Evolutionary conservation across 2,113 vertebrate genomes (phyloP).

Genomic region (Ptilorrhoa leucosticta): DNA sequence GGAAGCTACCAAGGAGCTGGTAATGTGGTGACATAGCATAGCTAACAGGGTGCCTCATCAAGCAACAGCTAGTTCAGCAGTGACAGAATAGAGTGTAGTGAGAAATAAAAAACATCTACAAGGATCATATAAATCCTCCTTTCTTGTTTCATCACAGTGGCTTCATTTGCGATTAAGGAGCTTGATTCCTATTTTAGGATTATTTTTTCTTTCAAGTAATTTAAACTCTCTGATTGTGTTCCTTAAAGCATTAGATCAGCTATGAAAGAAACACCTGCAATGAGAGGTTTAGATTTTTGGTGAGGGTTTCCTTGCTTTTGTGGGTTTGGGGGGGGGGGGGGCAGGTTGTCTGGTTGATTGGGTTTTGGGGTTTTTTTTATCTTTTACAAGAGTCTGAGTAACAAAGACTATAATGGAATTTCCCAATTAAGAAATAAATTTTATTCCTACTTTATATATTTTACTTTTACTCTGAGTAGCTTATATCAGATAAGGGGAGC

Average conservation of each 20-base stretch:
- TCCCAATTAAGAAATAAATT: background rate
- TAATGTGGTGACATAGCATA: background rate
- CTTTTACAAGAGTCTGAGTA: background rate
- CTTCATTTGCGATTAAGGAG: background rate
- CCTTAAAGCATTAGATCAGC: background rate
- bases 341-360: too few relatives aligned
- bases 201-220: background rate
- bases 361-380: accelerated
- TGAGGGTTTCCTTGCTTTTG: background rate
- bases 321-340: background rate
- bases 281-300: background rate
- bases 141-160: background rate
- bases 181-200: background rate
- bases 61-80: background rate
- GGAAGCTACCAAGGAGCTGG: background rate
- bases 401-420: background rate
- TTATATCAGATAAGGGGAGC: background rate
- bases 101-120: background rate
- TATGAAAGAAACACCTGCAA: background rate
- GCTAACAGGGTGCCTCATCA: background rate
- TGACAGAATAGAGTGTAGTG: background rate
- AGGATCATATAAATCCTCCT: background rate
- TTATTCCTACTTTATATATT: background rate
- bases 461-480: background rate
- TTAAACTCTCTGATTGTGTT: background rate